Evolutionary conservation across 1,140 invertebrate genomes (phyloP), one percentile per base, ranked within the genome.

Genomic region (Diorhabda sublineata): DNA sequence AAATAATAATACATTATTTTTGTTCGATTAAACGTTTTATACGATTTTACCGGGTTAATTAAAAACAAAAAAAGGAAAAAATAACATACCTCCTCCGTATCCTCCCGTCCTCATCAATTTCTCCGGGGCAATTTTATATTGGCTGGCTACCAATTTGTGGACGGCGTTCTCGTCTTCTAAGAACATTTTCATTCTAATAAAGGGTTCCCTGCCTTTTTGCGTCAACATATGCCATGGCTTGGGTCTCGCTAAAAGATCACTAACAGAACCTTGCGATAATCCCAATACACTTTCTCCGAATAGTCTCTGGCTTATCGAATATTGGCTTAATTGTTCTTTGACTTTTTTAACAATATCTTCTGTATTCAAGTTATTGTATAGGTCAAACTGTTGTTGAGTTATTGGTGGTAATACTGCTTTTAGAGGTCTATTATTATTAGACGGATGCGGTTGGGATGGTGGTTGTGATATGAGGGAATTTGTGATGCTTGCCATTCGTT

Each of bases 151-250:
- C 69, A 98, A 82, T 80, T 97, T 97, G 80, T 97, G 95, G 3
- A 98, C 95, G 3, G 97, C 96, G 77, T 98, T 97, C 71, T 98
- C 94, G 80, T 98, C 95, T 81, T 98, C 95, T 60, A 98, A 84
- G 82, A 98, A 98, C 91, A 98, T 96, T 81, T 97, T 96, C 96
- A 98, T 98, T 64, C 96, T 86, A 67, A 98, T 98, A 83, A 98
- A 98, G 2, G 96, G 96, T 78, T 98, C 96, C 42, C 96, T 87
- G 0, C 96, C 96, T 83, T 98, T 98, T 79, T 97, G 95, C 2
- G 96, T 98, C 5, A 98, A 83, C 94, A 97, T 97, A 78, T 96
- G 94, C 96, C 96, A 98, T 0, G 96, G 94, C 80, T 98, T 98
- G 41, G 96, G 96, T 60, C 96, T 83, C 42, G 96, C 96, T 63